Percentiles rank a stretch among this genome's conserved stretches.
phyloP scores from a whole-genome alignment of 2,113 vertebrate species.

The Ceuthmochares aereus region DNA sequence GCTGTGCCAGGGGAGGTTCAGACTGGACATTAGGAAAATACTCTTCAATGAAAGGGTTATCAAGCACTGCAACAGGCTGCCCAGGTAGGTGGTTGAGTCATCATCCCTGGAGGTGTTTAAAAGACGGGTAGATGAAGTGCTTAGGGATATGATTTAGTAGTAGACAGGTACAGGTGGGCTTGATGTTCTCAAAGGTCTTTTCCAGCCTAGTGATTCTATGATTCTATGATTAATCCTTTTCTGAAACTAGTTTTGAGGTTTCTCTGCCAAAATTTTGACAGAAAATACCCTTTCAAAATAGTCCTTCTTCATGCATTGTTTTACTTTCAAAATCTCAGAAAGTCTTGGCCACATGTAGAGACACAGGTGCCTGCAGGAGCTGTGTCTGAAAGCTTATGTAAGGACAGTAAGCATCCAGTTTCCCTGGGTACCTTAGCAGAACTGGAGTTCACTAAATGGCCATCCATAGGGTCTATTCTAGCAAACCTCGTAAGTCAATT shows the following conservation, averaged over 20 bases:
- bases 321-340: not conserved
- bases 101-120: too few relatives aligned
- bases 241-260: not conserved
- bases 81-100: too few relatives aligned
- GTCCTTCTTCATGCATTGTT: not conserved
- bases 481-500: not conserved
- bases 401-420: not conserved
- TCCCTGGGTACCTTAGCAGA: not conserved
- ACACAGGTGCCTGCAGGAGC: not conserved
- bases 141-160: too few relatives aligned
- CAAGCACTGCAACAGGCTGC: too few relatives aligned
- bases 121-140: too few relatives aligned
- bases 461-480: not conserved
- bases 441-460: not conserved
- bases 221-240: not conserved
- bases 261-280: not conserved
- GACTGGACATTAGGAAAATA: too few relatives aligned
- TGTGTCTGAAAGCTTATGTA: not conserved
- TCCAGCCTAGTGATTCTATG: too few relatives aligned
- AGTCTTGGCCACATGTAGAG: not conserved
- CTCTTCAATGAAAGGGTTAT: too few relatives aligned
- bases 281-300: not conserved
- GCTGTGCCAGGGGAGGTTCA: too few relatives aligned
- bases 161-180: too few relatives aligned
- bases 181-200: too few relatives aligned